Conservation (phyloP, 2,113 vertebrate genomes). For the Tenrec ecaudatus region DNA sequence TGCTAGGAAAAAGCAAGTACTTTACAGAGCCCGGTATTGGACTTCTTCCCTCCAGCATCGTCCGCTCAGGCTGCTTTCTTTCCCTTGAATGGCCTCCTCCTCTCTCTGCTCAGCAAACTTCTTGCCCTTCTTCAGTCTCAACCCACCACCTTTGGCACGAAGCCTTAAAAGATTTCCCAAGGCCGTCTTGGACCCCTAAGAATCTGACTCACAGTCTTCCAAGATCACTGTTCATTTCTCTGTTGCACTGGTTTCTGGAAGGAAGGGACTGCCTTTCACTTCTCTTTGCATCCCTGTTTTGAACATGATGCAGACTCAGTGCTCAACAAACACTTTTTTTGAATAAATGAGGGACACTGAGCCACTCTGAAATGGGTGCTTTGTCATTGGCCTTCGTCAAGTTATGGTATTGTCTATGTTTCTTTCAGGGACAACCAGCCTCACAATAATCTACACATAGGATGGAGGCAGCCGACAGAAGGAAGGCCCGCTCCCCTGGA, state of each 20-base stretch:
- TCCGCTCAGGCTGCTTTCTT: neutral
- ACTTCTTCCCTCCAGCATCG: neutral
- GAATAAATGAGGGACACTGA: neutral
- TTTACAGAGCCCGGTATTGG: neutral
- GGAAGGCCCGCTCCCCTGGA: neutral
- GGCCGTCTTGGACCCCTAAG: too few relatives aligned
- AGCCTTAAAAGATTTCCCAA: neutral
- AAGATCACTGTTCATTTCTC: conserved; percentile 1
- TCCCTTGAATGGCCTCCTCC: neutral
- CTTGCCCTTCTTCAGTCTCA: neutral
- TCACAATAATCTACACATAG: neutral
- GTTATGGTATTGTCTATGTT: neutral
- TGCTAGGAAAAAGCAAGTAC: neutral
- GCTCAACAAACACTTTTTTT: neutral
- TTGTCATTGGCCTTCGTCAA: neutral
- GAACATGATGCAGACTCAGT: neutral
- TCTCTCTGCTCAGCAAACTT: neutral
- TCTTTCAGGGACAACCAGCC: neutral
- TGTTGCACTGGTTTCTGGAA: neutral
- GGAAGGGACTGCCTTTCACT: neutral
- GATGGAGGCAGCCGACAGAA: neutral
- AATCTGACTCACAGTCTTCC: neutral
- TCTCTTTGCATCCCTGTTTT: conserved; percentile 25
- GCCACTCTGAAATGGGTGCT: neutral
- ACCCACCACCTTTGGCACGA: neutral